Percentiles rank a stretch among this genome's conserved stretches.
Evolutionary conservation across 1,140 invertebrate genomes (phyloP).

Genomic region (Nautilus pompilius): DNA sequence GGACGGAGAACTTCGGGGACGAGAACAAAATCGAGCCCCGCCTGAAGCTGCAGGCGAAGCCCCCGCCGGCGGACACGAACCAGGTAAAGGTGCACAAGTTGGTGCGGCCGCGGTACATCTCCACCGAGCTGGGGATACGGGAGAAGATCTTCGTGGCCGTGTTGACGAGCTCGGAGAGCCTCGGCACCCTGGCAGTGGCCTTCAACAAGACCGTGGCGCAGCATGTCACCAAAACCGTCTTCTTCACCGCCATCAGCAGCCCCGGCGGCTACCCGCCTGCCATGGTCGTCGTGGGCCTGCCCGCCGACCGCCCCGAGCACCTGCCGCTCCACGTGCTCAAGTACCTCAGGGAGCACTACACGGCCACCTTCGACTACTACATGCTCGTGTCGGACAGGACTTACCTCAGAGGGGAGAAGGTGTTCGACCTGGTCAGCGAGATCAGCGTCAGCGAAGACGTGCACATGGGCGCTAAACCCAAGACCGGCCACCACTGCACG

Average conservation of each 20-base stretch:
- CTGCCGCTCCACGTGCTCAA: slow-evolving; percentile 69
- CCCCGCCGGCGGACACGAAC: slow-evolving; percentile 4
- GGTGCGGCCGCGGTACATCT: slow-evolving; percentile 80
- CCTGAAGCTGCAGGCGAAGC: slow-evolving; percentile 9
- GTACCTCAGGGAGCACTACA: slow-evolving; percentile 83
- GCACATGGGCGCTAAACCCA: slow-evolving; percentile 64
- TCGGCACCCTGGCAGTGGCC: slow-evolving; percentile 69
- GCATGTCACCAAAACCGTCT: slow-evolving; percentile 74
- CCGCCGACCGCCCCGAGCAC: slow-evolving; percentile 41
- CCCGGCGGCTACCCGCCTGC: slow-evolving; percentile 50
- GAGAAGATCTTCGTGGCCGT: slow-evolving; percentile 86
- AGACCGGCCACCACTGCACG: slow-evolving; percentile 42
- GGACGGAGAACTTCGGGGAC: slow-evolving; percentile 14
- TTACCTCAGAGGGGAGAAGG: slow-evolving; percentile 72
- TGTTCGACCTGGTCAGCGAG: slow-evolving; percentile 68
- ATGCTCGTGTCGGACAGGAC: slow-evolving; percentile 78
- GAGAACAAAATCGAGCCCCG: slow-evolving; percentile 19
- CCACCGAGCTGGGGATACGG: slow-evolving; percentile 85
- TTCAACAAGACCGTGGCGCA: slow-evolving; percentile 78
- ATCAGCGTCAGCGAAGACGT: slow-evolving; percentile 80
- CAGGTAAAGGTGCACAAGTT: slow-evolving; percentile 24
- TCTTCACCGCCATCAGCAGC: slow-evolving; percentile 71
- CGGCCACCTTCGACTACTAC: slow-evolving; percentile 87
- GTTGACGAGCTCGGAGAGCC: slow-evolving; percentile 69
- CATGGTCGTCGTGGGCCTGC: slow-evolving; percentile 49